phyloP scores from a whole-genome alignment of 2,888 invertebrate genomes.

The Belgica antarctica region DNA sequence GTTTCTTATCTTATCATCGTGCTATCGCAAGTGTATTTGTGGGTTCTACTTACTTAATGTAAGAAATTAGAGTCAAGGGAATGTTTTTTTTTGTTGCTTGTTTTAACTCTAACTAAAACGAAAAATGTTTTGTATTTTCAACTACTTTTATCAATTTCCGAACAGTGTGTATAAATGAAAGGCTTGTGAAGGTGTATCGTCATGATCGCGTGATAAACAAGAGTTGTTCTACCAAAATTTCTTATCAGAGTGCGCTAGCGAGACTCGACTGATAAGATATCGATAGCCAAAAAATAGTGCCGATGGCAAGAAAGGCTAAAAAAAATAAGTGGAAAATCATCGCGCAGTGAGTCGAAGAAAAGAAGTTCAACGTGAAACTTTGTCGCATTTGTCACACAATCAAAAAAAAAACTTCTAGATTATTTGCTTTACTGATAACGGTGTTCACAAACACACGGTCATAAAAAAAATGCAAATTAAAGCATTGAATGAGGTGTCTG shows the following conservation, averaged over 20 bases:
- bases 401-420: background rate
- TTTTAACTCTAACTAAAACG: too few relatives aligned
- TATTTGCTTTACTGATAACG: constrained; percentile 46
- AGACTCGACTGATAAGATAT: constrained; percentile 1
- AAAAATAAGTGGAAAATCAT: background rate
- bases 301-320: background rate
- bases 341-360: constrained; percentile 4
- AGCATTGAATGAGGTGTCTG: background rate
- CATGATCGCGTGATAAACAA: constrained; percentile 18
- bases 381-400: background rate
- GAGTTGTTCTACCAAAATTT: background rate
- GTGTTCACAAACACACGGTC: background rate
- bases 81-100: too few relatives aligned
- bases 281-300: background rate
- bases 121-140: too few relatives aligned
- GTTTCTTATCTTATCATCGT: background rate
- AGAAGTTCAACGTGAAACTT: constrained; percentile 1
- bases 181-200: background rate
- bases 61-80: background rate
- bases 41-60: background rate
- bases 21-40: background rate
- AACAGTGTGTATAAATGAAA: too few relatives aligned
- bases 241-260: background rate
- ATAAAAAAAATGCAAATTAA: background rate
- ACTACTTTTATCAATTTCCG: too few relatives aligned